Base-by-base conservation (phyloP, 92 coral and sea anemone genomes). In the Siderastrea siderea region DNA sequence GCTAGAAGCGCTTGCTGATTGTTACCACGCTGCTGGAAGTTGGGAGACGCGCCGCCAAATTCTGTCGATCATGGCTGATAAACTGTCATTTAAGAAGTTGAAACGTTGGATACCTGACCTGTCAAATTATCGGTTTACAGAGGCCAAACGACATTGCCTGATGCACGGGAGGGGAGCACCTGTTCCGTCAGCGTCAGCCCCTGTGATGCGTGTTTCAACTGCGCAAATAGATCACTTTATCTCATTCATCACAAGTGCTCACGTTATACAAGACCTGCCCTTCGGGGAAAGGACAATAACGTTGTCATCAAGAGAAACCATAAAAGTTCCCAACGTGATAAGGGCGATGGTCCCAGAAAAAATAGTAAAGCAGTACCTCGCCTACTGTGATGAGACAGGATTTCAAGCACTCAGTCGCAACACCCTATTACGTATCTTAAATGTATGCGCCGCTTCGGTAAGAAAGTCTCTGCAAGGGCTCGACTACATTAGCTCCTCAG, bases 141-240 rank as follows among this genome's bases (percentile, higher is more conserved):
- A 78, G 68, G 90, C 90, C 79, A 90, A 59, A 84, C 90, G 87
- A 46, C 90, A 90, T 55, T 79, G 84, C 90, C 26, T 86, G 63
- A 76, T 80, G 60, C 78, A 69, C 50, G 91, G 91, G 17, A 86
- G 85, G 71, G 91, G 87, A 74, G 87, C 87, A 54, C 93, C 93
- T 12, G 75, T 85, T 61, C 81, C 47, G 80, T n/a, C 77, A 83
- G 78, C 12, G 57, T 52, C 86, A 53, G 78, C 86, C 78, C 78
- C 86, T 58, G 78, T 86, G 77, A 79, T 85, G 84, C 51, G 83
- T 70, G 86, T 70, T 61, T 79, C 90, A 80, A 77, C 89, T 65
- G 55, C 62, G 7, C 87, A 83, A 60, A 83, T 83, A 2, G 80
- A 83, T 70, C 87, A 83, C 60, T 83, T 72, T 50, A 63, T 85